Percentiles rank a stretch among this genome's conserved stretches.
Conservation (phyloP, 2,797 vertebrate genomes). For the Bucorvus abyssinicus region DNA sequence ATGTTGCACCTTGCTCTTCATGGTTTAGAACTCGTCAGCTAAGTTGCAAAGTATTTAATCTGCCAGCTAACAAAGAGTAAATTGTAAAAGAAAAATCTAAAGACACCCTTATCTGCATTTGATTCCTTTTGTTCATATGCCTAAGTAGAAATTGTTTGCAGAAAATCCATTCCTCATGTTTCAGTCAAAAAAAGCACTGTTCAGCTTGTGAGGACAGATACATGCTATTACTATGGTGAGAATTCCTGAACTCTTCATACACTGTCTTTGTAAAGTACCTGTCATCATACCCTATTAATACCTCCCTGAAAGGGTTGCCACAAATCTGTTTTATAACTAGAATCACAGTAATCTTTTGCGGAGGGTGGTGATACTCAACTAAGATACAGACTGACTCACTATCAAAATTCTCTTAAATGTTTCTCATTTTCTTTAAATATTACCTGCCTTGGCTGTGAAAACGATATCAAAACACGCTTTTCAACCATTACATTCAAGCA, state of each 20-base stretch:
- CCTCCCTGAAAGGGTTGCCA: not conserved
- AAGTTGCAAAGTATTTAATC: not conserved
- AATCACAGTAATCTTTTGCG: not conserved
- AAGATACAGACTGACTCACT: not conserved
- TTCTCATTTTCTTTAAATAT: conserved; percentile 3
- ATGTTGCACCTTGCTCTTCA: not conserved
- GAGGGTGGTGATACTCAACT: not conserved
- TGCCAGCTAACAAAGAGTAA: not conserved
- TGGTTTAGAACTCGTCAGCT: not conserved
- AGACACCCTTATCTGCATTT: not conserved
- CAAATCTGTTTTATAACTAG: not conserved
- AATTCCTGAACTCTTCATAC: not conserved
- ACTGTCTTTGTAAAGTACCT: not conserved
- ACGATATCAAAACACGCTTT: not conserved
- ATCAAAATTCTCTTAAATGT: not conserved
- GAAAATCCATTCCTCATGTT: not conserved
- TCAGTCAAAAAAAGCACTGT: not conserved
- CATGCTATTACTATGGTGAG: not conserved
- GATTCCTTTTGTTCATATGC: not conserved
- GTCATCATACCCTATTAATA: not conserved
- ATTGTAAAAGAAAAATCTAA: not conserved
- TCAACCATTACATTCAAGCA: not conserved
- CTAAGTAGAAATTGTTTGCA: not conserved
- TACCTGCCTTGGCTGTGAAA: not conserved
- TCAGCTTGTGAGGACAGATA: not conserved